phyloP scores from a whole-genome alignment of 2,888 invertebrate species.

The Rhabditoides inermis region DNA sequence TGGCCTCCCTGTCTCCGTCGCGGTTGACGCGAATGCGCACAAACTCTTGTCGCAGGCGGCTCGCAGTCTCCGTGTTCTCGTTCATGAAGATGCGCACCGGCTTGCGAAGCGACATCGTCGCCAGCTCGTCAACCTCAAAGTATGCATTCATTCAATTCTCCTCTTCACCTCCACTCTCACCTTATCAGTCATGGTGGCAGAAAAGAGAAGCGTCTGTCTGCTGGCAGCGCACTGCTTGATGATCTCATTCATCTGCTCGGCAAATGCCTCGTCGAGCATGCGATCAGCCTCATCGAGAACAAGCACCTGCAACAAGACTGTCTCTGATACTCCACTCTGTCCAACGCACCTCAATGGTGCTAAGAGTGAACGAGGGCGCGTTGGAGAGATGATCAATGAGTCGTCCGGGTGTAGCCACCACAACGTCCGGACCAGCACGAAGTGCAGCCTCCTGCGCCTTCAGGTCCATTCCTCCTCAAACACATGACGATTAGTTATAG shows the following conservation, averaged over 20 bases:
- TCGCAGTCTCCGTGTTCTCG: conserved; percentile 84
- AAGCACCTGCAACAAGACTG: conserved; percentile 52
- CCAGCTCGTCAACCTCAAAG: conserved; percentile 69
- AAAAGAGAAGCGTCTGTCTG: conserved; percentile 91
- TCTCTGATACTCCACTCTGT: conserved; percentile 55
- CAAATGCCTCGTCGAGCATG: conserved; percentile 96
- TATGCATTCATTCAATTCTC: background rate
- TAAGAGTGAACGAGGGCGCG: conserved; percentile 78
- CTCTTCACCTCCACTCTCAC: conserved; percentile 56
- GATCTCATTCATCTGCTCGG: conserved; percentile 97
- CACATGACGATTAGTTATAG: conserved; percentile 60
- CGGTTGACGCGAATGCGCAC: conserved; percentile 60
- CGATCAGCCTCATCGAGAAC: conserved; percentile 72
- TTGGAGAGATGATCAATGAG: conserved; percentile 92
- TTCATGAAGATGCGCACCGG: conserved; percentile 92
- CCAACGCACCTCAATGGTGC: conserved; percentile 68
- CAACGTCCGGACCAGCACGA: conserved; percentile 83
- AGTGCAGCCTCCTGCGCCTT: conserved; percentile 59
- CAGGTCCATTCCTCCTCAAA: conserved; percentile 57
- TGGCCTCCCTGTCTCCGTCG: conserved; percentile 82
- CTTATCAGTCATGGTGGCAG: conserved; percentile 98
- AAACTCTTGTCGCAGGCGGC: conserved; percentile 71
- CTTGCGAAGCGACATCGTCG: conserved; percentile 79
- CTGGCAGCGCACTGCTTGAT: conserved; percentile 80
- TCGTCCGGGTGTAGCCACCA: conserved; percentile 94